phyloP scores from a whole-genome alignment of 1,140 invertebrate species.

The Dysdera silvatica region DNA sequence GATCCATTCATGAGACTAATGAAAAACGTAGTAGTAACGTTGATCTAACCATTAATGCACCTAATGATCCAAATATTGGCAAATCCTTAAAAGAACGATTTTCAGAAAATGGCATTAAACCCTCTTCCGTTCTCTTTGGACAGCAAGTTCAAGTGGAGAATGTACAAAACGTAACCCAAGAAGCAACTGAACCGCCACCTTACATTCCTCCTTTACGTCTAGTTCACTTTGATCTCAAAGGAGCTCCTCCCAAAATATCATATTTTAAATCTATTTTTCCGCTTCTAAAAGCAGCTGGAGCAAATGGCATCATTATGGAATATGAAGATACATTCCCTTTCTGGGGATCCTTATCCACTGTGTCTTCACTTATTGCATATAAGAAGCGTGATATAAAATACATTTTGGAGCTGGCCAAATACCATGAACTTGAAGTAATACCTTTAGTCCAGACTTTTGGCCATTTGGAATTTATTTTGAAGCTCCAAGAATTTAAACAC shows the following conservation, averaged over 20 bases:
- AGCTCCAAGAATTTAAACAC: conserved; percentile 63
- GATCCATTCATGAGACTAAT: too few species aligned
- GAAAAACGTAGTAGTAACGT: too few species aligned
- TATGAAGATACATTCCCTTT: conserved; percentile 94
- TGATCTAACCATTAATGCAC: too few species aligned
- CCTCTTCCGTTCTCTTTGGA: too few species aligned
- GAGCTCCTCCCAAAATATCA: conserved; percentile 59
- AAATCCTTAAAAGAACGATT: conserved; percentile 10
- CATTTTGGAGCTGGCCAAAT: conserved; percentile 56
- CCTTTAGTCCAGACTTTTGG: conserved; percentile 94
- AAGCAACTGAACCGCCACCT: neutral
- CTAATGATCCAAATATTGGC: too few species aligned
- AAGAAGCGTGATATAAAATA: conserved; percentile 57
- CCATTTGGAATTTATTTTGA: conserved; percentile 83
- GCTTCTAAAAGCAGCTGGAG: conserved; percentile 60
- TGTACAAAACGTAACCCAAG: too few species aligned
- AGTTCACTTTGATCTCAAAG: conserved; percentile 65
- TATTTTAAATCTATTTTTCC: conserved; percentile 56
- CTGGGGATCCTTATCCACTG: conserved; percentile 54
- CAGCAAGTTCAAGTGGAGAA: too few species aligned
- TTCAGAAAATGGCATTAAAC: conserved; percentile 12
- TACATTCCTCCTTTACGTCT: conserved; percentile 44
- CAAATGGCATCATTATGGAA: conserved; percentile 81
- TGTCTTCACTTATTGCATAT: conserved; percentile 71
- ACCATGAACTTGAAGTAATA: conserved; percentile 66